Base-by-base conservation (phyloP, 2,797 vertebrate genomes). In the Aselliscus stoliczkanus region DNA sequence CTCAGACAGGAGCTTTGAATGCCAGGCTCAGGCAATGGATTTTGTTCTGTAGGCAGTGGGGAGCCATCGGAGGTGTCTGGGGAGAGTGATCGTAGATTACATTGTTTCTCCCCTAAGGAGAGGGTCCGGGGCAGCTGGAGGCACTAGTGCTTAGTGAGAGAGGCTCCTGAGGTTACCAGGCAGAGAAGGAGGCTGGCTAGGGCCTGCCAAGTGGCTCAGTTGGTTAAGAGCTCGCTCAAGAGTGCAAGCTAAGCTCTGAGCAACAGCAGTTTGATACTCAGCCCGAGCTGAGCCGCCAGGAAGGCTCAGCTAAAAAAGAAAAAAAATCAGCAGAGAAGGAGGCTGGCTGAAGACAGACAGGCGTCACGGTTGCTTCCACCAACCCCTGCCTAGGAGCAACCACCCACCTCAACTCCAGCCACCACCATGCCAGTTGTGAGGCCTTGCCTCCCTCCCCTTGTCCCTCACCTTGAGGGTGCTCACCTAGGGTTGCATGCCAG, bases 281-380 rank as follows among this genome's bases (percentile, higher is more conserved):
- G n/a, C n/a, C n/a, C n/a, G n/a, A n/a, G n/a, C n/a, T n/a, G n/a
- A n/a, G n/a, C n/a, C n/a, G n/a, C n/a, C n/a, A n/a, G n/a, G n/a
- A n/a, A n/a, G n/a, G n/a, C n/a, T n/a, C n/a, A n/a, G n/a, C n/a
- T n/a, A n/a, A n/a, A n/a, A n/a, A n/a, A n/a, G n/a, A n/a, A n/a
- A n/a, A n/a, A n/a, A n/a, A n/a, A n/a, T n/a, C n/a, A n/a, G 8
- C 14, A 2, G 39, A 47, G 69, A 31, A 76, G 29, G 52, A 56
- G 42, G 29, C 70, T 12, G 27, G 70, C 65, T 47, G n/a, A n/a
- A n/a, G n/a, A 27, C n/a, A 85, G 27, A 13, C 39, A n/a, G 47
- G 15, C 0, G 0, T 17, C 52, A 37, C 2, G 5, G 21, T 70
- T 25, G 20, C 50, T 64, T 37, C 34, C 1, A 14, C 1, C 0